These are phyloP conservation scores for Drosophila rubida DNA, from an alignment of 2,888 invertebrate species.

Conservation along the genomic window DNA sequence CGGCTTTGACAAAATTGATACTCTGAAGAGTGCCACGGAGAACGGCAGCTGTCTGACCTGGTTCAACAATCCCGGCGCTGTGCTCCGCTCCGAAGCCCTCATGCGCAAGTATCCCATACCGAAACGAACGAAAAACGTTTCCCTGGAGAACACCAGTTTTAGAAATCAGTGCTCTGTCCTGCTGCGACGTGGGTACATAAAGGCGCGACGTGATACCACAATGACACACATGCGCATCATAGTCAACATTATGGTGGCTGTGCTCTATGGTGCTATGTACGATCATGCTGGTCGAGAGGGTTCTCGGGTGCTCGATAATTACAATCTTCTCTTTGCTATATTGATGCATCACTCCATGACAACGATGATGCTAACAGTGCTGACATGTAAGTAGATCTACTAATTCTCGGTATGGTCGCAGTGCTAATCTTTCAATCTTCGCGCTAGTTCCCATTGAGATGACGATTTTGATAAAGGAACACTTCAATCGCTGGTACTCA, in stretches of 20 bases:
- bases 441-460: constrained; percentile 89
- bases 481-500: constrained; percentile 95
- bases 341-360: constrained; percentile 97
- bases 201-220: constrained; percentile 91
- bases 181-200: constrained; percentile 89
- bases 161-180: constrained; percentile 90
- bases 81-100: constrained; percentile 87
- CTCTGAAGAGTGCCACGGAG: constrained; percentile 88
- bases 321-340: constrained; percentile 95
- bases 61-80: constrained; percentile 87
- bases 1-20: constrained; percentile 91
- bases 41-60: constrained; percentile 90
- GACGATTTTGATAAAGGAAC: constrained; percentile 92
- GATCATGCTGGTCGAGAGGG: constrained; percentile 91
- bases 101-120: constrained; percentile 87
- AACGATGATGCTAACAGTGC: constrained; percentile 94
- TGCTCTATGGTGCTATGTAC: constrained; percentile 92
- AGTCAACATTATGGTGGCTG: constrained; percentile 90
- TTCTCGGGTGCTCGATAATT: constrained; percentile 91
- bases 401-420: not conserved
- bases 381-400: constrained; percentile 91
- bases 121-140: constrained; percentile 84
- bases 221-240: constrained; percentile 90
- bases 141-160: constrained; percentile 89
- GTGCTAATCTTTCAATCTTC: constrained; percentile 9